phyloP scores from a whole-genome alignment of 1,140 invertebrate species.

The Diplogasteroides magnus region DNA sequence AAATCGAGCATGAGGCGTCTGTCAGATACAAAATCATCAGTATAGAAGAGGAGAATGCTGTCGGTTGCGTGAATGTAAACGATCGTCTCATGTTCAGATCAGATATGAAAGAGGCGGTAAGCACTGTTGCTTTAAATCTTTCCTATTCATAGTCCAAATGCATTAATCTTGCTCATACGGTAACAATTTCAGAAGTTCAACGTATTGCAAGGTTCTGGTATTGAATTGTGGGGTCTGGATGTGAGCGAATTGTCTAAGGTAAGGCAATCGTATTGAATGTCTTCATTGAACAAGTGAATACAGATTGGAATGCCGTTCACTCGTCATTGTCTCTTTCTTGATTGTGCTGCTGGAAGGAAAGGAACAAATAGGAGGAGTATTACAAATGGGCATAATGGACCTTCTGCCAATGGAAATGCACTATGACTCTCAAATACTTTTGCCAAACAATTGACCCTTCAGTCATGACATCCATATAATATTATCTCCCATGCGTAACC shows the following conservation, averaged over 20 bases:
- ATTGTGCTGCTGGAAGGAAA: neutral
- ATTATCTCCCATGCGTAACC: neutral
- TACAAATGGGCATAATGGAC: too few species aligned
- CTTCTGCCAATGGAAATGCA: too few species aligned
- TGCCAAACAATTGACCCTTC: neutral
- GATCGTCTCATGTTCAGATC: neutral
- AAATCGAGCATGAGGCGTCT: neutral
- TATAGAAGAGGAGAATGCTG: neutral
- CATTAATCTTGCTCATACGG: neutral
- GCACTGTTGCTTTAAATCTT: neutral
- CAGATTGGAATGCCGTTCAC: neutral
- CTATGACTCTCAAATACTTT: neutral
- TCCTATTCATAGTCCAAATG: neutral
- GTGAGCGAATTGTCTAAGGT: neutral
- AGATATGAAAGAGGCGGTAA: neutral
- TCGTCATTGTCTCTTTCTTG: neutral
- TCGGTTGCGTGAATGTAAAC: neutral
- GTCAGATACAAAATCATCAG: neutral
- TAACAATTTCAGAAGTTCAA: neutral
- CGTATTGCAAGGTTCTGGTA: neutral
- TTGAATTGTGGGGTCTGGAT: neutral
- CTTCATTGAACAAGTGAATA: too few species aligned
- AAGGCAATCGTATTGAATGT: too few species aligned
- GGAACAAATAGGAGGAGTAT: too few species aligned
- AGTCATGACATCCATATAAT: neutral